phyloP scores from a whole-genome alignment of 2,797 vertebrate genomes.

The Picus viridis region DNA sequence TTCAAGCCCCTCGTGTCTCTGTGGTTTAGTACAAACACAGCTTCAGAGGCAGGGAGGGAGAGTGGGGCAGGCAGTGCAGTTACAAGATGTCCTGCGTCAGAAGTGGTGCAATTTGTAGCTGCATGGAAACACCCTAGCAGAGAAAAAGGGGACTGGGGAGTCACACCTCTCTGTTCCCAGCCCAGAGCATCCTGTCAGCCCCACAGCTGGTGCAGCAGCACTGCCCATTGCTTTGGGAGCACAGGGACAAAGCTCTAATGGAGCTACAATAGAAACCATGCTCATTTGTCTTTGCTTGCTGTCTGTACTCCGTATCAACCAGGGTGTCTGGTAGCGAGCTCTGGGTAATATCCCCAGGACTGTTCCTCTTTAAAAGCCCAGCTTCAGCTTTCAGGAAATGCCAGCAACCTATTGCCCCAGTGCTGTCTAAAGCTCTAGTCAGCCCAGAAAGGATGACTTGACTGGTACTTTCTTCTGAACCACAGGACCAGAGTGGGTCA shows the following conservation, averaged over 20 bases:
- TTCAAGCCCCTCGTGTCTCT: neutral
- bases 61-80: accelerated
- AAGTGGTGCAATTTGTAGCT: neutral
- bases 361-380: neutral
- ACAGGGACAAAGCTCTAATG: neutral
- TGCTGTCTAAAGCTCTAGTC: neutral
- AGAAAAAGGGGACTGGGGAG: neutral
- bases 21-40: neutral
- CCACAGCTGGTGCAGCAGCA: neutral
- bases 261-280: neutral
- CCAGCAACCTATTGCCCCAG: neutral
- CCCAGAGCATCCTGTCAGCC: slow-evolving; percentile 22
- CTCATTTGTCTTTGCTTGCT: neutral
- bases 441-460: neutral
- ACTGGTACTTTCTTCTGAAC: neutral
- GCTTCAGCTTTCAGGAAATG: neutral
- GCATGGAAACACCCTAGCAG: neutral
- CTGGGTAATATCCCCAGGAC: neutral
- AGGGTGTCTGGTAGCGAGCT: neutral
- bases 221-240: neutral
- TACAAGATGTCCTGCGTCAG: neutral
- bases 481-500: neutral
- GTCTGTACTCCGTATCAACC: neutral
- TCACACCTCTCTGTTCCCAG: accelerated
- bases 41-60: neutral